Base-by-base conservation (phyloP, 2,888 invertebrate genomes). In the Mimas tiliae region DNA sequence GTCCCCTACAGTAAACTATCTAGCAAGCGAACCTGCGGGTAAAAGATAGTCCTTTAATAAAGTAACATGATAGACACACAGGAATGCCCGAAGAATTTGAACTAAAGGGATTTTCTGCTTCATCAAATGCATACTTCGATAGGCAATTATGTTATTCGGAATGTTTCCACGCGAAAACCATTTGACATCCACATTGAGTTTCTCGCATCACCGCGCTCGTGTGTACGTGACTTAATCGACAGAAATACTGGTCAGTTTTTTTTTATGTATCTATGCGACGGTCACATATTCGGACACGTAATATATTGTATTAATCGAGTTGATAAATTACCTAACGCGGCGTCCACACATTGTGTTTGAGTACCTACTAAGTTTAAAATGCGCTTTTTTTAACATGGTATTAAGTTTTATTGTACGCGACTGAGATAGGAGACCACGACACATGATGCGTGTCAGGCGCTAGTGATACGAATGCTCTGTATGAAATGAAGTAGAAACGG, bases 61-160 rank as follows among this genome's bases (percentile, higher is more conserved):
- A 55, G 34, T 11, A 48, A 48, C 8, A 16, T 16, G 42, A 11
- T 42, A 7, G 9, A 42, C 42, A 16, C 0, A 55, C 38, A 34
- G 9, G 55, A 16, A 34, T 34, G 34, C 8, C 55, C 9, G 8
- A 34, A 55, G 55, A 55, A 38, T 38, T 38, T 55, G 27, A 1
- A 55, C 55, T 19, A 34, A 38, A 55, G 38, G 38, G n/a, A 55
- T 55, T 55, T 55, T 55, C 55, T 55, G 38, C 55, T 55, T 55
- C 55, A 55, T 11, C 16, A 55, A 34, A 38, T 38, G 55, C 38
- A 55, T 16, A 38, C 33, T 53, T 53, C 53, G 8, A n/a, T n/a
- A 55, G 55, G 55, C 55, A 55, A 55, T 55, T 55, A 16, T 16
- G 55, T 55, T 38, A 55, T 34, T 16, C 16, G 38, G 58, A 48